phyloP scores from a whole-genome alignment of 2,797 vertebrate species.

The Leucoraja ocellata region DNA sequence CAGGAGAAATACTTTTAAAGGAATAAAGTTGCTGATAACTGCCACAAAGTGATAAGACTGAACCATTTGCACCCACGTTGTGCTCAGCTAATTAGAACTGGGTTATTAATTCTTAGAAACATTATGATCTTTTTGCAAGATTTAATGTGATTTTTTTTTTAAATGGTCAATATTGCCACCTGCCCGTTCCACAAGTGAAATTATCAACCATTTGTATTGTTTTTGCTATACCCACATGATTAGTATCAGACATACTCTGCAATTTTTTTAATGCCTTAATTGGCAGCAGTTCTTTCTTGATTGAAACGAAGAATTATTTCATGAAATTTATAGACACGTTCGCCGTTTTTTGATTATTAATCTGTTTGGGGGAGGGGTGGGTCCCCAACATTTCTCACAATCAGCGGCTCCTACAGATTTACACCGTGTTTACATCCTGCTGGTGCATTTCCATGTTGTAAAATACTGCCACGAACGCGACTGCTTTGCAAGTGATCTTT shows the following conservation, averaged over 20 bases:
- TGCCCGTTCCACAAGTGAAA: neutral
- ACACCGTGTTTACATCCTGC: neutral
- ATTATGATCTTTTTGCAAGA: neutral
- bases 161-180: neutral
- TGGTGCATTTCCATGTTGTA: neutral
- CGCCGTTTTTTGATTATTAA: neutral
- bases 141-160: neutral
- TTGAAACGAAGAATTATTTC: neutral
- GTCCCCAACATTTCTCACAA: neutral
- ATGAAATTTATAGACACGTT: neutral
- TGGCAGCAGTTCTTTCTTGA: neutral
- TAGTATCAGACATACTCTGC: neutral
- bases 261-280: neutral
- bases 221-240: neutral
- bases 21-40: neutral
- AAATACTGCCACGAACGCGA: neutral
- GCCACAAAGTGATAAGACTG: neutral
- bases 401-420: neutral
- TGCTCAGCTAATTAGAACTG: neutral
- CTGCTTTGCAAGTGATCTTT: neutral
- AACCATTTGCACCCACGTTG: neutral
- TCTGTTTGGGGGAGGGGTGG: neutral
- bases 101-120: neutral
- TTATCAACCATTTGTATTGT: neutral
- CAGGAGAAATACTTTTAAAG: neutral